phyloP scores from a whole-genome alignment of 2,797 vertebrate species.

The Oophaga sylvatica region DNA sequence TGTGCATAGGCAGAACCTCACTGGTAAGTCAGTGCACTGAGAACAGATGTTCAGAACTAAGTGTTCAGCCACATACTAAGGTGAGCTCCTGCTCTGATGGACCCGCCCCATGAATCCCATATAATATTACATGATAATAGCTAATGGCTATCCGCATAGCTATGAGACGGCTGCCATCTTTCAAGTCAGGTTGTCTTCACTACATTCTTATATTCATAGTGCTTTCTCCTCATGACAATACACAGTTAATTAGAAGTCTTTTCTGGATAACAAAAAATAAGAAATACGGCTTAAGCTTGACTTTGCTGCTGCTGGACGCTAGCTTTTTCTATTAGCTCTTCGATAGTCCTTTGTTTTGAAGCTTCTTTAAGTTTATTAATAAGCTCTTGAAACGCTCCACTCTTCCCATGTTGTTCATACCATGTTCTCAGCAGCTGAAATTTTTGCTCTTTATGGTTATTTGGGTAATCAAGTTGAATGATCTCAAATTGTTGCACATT shows the following conservation, averaged over 20 bases:
- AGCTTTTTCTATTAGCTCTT: neutral
- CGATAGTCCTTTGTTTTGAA: neutral
- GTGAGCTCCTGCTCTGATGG: no score
- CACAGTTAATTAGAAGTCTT: neutral
- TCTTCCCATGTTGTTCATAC: neutral
- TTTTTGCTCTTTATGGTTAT: neutral
- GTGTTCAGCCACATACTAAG: no score
- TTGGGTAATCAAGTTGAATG: fast-evolving
- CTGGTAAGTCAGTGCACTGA: neutral
- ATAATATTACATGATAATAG: neutral
- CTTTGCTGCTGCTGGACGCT: neutral
- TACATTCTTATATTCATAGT: neutral
- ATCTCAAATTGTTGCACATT: neutral
- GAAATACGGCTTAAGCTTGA: neutral
- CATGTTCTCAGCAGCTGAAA: neutral
- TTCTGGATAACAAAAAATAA: neutral
- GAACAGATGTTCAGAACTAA: neutral
- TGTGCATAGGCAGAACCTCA: neutral
- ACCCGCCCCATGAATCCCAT: neutral
- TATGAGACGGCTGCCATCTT: neutral
- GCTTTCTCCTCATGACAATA: neutral
- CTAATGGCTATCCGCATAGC: neutral
- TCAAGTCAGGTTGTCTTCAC: neutral
- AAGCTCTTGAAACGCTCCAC: slow-evolving; percentile 7
- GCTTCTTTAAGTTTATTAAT: neutral